These are phyloP conservation scores for Asteroscopus sphinx DNA, from an alignment of 2,888 invertebrate genomes.

Conservation along the genomic window DNA sequence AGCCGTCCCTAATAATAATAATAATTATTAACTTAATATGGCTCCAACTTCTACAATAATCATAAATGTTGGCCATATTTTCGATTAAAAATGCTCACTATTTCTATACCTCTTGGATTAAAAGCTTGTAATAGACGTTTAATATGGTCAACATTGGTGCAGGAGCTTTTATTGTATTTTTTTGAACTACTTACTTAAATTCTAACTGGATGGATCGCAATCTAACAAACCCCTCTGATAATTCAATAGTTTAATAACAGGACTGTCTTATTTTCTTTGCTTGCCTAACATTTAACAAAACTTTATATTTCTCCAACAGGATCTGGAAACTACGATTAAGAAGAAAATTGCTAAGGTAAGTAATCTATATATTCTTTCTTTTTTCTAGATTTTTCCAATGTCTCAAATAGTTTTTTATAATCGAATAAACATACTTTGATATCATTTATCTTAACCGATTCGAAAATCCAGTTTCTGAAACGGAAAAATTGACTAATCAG, in stretches of 20 bases:
- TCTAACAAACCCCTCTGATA: conserved; percentile 39
- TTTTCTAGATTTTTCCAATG: not conserved
- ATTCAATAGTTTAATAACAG: conserved; percentile 37
- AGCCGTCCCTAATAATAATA: no score
- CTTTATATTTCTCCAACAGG: conserved; percentile 53
- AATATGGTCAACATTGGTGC: conserved; percentile 11
- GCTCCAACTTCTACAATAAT: no score
- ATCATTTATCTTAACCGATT: no score
- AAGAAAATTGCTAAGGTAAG: conserved; percentile 56
- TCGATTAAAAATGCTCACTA: no score
- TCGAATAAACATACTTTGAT: no score
- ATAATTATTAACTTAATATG: no score
- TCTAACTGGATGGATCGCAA: conserved; percentile 61
- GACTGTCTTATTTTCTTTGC: conserved; percentile 48
- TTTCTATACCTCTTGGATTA: no score
- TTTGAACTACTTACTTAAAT: not conserved
- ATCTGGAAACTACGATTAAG: conserved; percentile 57
- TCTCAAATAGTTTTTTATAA: not conserved
- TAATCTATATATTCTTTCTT: conserved; percentile 3
- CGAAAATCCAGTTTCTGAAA: no score
- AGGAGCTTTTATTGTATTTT: not conserved
- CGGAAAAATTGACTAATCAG: no score
- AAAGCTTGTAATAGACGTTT: no score
- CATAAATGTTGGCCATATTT: no score
- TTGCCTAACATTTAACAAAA: conserved; percentile 59